These are phyloP conservation scores for Brachyrhaphis roseni DNA, from an alignment of 2,797 vertebrate species.

Conservation along the genomic window DNA sequence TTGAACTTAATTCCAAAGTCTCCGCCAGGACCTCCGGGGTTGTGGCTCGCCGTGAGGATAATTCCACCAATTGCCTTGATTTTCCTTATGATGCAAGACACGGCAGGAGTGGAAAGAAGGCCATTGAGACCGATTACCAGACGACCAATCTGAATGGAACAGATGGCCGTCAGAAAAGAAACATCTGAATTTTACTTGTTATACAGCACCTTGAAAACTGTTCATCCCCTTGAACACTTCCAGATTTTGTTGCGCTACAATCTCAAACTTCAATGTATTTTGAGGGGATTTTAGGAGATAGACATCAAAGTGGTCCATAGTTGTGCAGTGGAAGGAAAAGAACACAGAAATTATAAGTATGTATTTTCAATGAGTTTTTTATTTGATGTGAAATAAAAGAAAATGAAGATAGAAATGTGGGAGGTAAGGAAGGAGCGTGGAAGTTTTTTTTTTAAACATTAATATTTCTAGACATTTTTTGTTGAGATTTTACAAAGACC, in stretches of 20 bases:
- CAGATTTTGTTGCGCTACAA: background rate
- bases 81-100: slow-evolving; percentile 98
- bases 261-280: background rate
- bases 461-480: background rate
- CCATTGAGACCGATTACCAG: slow-evolving; percentile 97
- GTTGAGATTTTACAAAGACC: background rate
- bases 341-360: background rate
- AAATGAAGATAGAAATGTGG: background rate
- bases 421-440: background rate
- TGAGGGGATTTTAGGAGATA: background rate
- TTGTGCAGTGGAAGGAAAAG: background rate
- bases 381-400: background rate
- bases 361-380: background rate
- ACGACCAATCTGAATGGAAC: slow-evolving; percentile 88
- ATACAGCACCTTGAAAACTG: background rate
- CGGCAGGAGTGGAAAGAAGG: slow-evolving; percentile 96
- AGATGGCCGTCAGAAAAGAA: background rate
- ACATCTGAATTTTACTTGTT: background rate
- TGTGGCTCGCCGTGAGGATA: slow-evolving; percentile 97
- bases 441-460: background rate
- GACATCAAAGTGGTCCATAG: background rate
- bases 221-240: background rate
- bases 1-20: slow-evolving; percentile 99
- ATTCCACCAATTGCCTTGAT: slow-evolving; percentile 98
- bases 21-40: slow-evolving; percentile 93